Percentiles rank a stretch among this genome's conserved stretches.
These are phyloP conservation scores for Falco peregrinus DNA, from an alignment of 2,797 vertebrate species.

Conservation along the genomic window DNA sequence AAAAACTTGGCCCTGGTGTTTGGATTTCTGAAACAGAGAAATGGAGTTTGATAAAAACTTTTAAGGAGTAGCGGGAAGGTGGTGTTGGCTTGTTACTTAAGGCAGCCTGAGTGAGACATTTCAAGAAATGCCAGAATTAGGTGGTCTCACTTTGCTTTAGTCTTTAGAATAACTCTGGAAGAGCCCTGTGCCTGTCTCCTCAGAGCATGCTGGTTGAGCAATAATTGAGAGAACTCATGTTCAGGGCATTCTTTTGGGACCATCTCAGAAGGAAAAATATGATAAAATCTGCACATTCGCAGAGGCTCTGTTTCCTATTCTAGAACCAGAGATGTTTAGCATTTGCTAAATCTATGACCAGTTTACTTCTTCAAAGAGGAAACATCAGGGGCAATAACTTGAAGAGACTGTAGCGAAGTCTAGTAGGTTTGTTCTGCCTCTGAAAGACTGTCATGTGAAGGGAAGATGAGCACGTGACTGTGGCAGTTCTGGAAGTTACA, in stretches of 20 bases:
- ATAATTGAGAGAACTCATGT: neutral
- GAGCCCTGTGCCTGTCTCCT: neutral
- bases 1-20: neutral
- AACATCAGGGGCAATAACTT: neutral
- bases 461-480: neutral
- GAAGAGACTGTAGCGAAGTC: neutral
- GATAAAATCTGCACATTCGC: neutral
- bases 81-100: neutral
- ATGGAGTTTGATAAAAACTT: neutral
- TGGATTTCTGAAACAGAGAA: neutral
- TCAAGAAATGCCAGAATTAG: neutral
- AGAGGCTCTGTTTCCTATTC: neutral
- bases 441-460: neutral
- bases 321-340: neutral
- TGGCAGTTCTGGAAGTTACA: neutral
- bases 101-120: neutral
- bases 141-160: neutral
- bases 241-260: neutral
- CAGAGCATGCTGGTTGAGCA: neutral
- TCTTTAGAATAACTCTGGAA: neutral
- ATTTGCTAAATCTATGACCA: neutral
- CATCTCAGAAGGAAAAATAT: neutral
- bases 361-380: neutral
- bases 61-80: neutral
- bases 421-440: neutral